Conservation (phyloP, 2,888 invertebrate species). For the Gandaritis pyraliata region DNA sequence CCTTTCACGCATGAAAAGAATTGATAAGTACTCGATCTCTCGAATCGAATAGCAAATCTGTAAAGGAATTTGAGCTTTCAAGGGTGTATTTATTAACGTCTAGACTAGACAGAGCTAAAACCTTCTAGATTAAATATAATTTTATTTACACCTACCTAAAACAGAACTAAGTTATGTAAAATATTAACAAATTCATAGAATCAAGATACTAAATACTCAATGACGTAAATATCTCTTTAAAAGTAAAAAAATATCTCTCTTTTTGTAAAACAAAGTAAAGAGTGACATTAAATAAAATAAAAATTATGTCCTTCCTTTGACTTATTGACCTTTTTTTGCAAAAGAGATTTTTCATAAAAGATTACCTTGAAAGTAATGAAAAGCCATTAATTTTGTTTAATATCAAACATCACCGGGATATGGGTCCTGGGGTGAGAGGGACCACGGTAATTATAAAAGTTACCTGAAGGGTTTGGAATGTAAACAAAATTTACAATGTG, state of each 20-base stretch:
- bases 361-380: slow-evolving; percentile 6
- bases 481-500: slow-evolving; percentile 4
- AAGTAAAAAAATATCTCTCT: too few species aligned
- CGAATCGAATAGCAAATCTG: not conserved
- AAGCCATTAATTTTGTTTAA: slow-evolving; percentile 11
- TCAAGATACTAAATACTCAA: too few species aligned
- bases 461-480: slow-evolving; percentile 15
- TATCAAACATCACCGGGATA: slow-evolving; percentile 7
- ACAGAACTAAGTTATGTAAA: too few species aligned
- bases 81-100: not conserved
- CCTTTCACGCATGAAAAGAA: too few species aligned
- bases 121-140: too few species aligned
- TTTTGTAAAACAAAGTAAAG: too few species aligned
- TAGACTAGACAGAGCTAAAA: not conserved
- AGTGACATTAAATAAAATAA: too few species aligned
- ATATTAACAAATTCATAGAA: too few species aligned
- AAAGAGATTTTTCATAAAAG: slow-evolving; percentile 6
- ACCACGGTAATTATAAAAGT: slow-evolving; percentile 9
- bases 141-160: too few species aligned
- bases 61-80: not conserved
- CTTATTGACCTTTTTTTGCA: not conserved
- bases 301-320: too few species aligned
- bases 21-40: too few species aligned
- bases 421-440: slow-evolving; percentile 5
- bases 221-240: too few species aligned